Evolutionary conservation across 1,140 invertebrate species (phyloP), one percentile per base, ranked within the genome.

Genomic region (Drosophila leontia): DNA sequence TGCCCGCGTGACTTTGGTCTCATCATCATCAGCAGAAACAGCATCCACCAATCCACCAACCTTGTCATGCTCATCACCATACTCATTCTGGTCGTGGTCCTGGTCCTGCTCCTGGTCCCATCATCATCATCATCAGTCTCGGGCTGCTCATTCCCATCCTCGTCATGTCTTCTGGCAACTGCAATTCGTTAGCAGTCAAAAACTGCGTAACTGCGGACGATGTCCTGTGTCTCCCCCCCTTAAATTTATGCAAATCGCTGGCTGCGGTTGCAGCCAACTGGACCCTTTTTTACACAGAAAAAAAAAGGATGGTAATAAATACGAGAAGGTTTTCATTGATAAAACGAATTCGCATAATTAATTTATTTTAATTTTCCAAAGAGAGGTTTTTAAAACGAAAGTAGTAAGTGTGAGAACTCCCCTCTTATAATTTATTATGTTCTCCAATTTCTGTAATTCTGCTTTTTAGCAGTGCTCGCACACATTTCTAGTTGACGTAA

Each of bases 181-280:
- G 80, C 84, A 80, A 82, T 88, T 88, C 84, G 83, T 87, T 87
- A 88, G 80, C 84, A 55, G 53, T 75, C 67, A 80, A 87, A 88
- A 87, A 88, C 80, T 84, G 84, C 77, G 84, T 83, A 65, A 60
- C 61, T 35, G 58, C 48, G 51, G 55, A 69, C 80, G 50, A 63
- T 80, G 76, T 77, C 79, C 84, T 75, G 72, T 75, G 35, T 39
- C 19, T 56, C 53, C 68, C 81, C 81, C 63, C 60, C 72, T 74
- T 70, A 69, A 88, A 88, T 88, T 81, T 88, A 88, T 88, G 84
- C 84, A 88, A 88, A 88, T 88, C 85, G 84, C 75, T 68, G 68
- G 41, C 53, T 68, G 79, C 62, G 64, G 26, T 75, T 39, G 64
- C 53, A 56, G 55, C 35, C 64, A 39, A 44, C 42, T 44, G 48